Evolutionary conservation across 2,797 vertebrate species (phyloP).

Genomic region (Lepilemur septentrionalis): DNA sequence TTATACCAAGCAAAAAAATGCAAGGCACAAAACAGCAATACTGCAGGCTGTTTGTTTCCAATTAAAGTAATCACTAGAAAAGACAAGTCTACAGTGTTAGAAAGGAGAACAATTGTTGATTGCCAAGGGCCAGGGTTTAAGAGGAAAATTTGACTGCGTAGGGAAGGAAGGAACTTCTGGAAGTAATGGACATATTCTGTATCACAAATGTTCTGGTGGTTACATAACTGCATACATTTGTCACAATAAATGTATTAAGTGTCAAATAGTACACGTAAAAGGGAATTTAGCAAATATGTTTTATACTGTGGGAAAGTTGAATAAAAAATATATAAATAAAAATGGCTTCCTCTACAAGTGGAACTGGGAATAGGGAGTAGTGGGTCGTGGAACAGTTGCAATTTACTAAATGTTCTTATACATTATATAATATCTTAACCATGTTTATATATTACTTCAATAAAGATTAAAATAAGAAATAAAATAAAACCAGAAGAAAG

Average conservation of each 20-base stretch:
- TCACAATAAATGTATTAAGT: too few relatives aligned
- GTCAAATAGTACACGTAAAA: not conserved
- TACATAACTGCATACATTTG: not conserved
- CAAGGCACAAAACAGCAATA: not conserved
- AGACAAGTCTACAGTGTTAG: not conserved
- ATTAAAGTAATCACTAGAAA: not conserved
- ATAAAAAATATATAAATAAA: not conserved
- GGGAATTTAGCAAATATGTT: not conserved
- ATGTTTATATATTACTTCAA: not conserved
- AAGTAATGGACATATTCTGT: not conserved
- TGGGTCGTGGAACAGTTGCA: not conserved
- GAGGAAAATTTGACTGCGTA: not conserved
- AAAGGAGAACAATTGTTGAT: not conserved
- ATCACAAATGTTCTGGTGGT: not conserved
- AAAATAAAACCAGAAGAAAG: not conserved
- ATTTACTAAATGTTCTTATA: not conserved
- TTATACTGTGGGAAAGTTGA: not conserved
- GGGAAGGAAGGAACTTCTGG: not conserved
- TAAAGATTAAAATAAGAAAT: not conserved
- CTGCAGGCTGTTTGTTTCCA: not conserved
- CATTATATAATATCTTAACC: not conserved
- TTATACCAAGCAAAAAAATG: not conserved
- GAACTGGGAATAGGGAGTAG: not conserved
- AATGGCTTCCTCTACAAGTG: not conserved
- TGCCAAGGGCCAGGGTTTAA: not conserved